Evolutionary conservation across 2,888 invertebrate genomes (phyloP), one percentile per base, ranked within the genome.

Genomic region (Myathropa florea): DNA sequence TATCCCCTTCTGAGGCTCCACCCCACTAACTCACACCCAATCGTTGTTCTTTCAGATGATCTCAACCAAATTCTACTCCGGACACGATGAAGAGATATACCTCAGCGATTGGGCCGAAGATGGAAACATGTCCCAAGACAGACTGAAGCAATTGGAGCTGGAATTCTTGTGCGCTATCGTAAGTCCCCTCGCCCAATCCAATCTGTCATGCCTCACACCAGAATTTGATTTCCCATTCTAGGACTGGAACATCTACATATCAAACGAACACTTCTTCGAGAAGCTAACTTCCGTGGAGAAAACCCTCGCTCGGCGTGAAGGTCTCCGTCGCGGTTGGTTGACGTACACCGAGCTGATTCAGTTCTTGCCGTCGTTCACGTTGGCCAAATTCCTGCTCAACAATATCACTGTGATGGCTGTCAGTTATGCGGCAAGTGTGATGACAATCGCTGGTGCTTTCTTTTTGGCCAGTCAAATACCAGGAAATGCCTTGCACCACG

Each of bases 41-140:
- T n/a, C n/a, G n/a, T 2, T 63, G 3, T 88, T 90, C 88, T 89
- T 92, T 10, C 91, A 98, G 98, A 97, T 99, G 96, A 96, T 99
- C 90, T 98, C 99, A 73, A 98, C 97, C 90, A 99, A 99, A 94
- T 98, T 97, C 93, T 97, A 98, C 93, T 98, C 98, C 55, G 97
- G 97, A 91, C 96, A 97, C 88, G 98, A 98, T 91, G 97, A 98
- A 92, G 97, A 97, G 88, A 88, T 91, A 57, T 95, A 97, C 91
- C 96, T 98, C 91, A 95, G 96, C 77, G 98, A 98, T 93, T 99
- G 99, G 98, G 98, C 99, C 14, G 94, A 95, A 84, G 96, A 97
- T 57, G 97, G 96, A 14, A 95, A 96, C 82, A 94, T 98, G 89
- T 94, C 95, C 83, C 93, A 96, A 26, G 94, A 94, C 78, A 94